Evolutionary conservation across 2,113 vertebrate species (phyloP).

Genomic region (Blennius ocellaris): DNA sequence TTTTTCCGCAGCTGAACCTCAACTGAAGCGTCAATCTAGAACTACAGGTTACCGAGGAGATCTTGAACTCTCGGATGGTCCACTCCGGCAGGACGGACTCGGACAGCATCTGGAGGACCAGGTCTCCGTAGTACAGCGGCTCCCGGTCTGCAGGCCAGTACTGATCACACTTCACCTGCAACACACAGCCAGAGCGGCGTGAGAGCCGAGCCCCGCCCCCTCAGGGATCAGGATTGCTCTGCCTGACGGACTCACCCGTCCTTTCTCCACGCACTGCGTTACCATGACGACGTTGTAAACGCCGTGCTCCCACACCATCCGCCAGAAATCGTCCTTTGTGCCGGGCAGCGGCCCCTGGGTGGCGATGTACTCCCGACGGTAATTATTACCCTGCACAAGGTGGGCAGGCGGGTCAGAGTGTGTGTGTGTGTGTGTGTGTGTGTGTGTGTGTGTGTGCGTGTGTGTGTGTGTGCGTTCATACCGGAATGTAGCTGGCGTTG

Average conservation of each 20-base stretch:
- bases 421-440: background rate
- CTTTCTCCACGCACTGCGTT: slow-evolving; percentile 96
- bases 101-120: slow-evolving; percentile 94
- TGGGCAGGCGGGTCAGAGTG: background rate
- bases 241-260: slow-evolving; percentile 83
- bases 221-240: too few relatives aligned
- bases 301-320: slow-evolving; percentile 97
- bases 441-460: slow-evolving; percentile 2
- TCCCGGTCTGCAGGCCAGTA: slow-evolving; percentile 96
- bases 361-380: slow-evolving; percentile 93
- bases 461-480: slow-evolving; percentile 68
- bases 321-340: slow-evolving; percentile 99
- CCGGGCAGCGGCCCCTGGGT: slow-evolving; percentile 96
- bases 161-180: slow-evolving; percentile 96
- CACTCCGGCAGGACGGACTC: slow-evolving; percentile 95
- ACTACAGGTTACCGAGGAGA: slow-evolving; percentile 82
- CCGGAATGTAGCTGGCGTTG: slow-evolving; percentile 96
- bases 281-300: slow-evolving; percentile 97
- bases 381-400: slow-evolving; percentile 88
- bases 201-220: too few relatives aligned
- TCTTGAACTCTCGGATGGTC: slow-evolving; percentile 97
- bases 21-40: too few relatives aligned
- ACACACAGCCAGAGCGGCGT: background rate
- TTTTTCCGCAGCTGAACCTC: too few relatives aligned
- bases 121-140: slow-evolving; percentile 94